Evolutionary conservation across 2,797 vertebrate species (phyloP), one percentile per base, ranked within the genome.

Genomic region (Holocentrus rufus): DNA sequence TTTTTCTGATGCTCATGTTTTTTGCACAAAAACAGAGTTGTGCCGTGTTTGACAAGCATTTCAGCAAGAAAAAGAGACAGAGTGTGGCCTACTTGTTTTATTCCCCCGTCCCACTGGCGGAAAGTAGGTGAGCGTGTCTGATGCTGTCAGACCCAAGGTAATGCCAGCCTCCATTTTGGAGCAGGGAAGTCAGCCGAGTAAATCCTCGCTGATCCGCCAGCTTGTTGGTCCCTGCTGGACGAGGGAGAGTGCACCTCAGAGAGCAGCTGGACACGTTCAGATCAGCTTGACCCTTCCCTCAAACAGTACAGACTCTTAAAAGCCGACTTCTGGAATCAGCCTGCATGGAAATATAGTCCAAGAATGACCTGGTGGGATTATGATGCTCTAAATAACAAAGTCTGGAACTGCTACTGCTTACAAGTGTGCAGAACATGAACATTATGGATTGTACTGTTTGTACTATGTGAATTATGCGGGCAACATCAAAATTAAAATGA

Each of bases 121-220:
- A 86, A 91, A 90, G 85, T 90, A 92, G 85, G 84, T 88, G 81
- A 90, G 55, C 25, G 53, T 39, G 73, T 91, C 84, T 90, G 77
- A 36, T 67, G 50, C 68, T 46, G 49, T 83, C 77, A 75, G 53
- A 66, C 69, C 68, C 60, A 74, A 83, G 76, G 75, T 87, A 87
- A 88, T 79, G 79, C 74, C 80, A 64, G 65, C 70, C 22, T 78
- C 80, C 85, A 71, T 82, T 90, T 75, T 82, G 80, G 76, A 46
- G 60, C 80, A 34, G 42, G n/a, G 22, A 6, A 58, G 52, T 14
- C 49, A 44, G 62, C 47, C n/a, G 55, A 46, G 13, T 87, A 90
- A 91, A 88, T 88, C 85, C 83, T 59, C 18, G 36, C 65, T 85
- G 78, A 89, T 90, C 85, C 85, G 77, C 58, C 78, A 66, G 61